Evolutionary conservation across 2,797 vertebrate species (phyloP), one percentile per base, ranked within the genome.

Genomic region (Threskiornis aethiopicus): DNA sequence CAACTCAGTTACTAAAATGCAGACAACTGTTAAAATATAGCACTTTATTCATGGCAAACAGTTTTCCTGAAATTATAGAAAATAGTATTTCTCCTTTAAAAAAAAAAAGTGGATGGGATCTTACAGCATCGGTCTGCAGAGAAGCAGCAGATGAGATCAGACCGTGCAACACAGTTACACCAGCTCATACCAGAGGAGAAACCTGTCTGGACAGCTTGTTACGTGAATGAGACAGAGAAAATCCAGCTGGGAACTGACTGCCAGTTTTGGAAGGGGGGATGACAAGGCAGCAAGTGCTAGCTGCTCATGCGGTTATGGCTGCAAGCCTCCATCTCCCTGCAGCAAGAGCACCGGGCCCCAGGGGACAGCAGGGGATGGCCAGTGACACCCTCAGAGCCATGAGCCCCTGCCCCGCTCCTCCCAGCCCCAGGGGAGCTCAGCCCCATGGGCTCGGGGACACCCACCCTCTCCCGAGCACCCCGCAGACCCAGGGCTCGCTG

Each of bases 11-110:
- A 71, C 17, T 21, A 9, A 39, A 54, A 65, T 47, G 20, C 19
- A n/a, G 42, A 39, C 46, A 55, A 21, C 3, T 58, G 84, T 92
- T 95, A 95, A 97, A 98, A 97, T 88, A 97, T 5, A 97, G 69
- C 72, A 90, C 97, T 97, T 97, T 97, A 97, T 96, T 92, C 82
- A 52, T 92, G 78, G 77, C 55, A 94, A 39, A 89, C 54, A 91
- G 71, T 44, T 94, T 96, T 83, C 49, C 29, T 94, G 78, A 81
- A 93, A 78, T 64, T 87, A 95, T 71, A 93, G 71, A 89, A 91
- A 96, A 97, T 13, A 84, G 35, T 62, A 44, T 6, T 93, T 93
- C 12, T 58, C 78, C 47, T 96, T 87, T 10, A 20, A 51, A 55
- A 71, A 54, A 97, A 33, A 78, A 44, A 54, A 66, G 65, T 13